Evolutionary conservation across 2,113 vertebrate species (phyloP), one percentile per base, ranked within the genome.

Genomic region (Aptenodytes forsteri): DNA sequence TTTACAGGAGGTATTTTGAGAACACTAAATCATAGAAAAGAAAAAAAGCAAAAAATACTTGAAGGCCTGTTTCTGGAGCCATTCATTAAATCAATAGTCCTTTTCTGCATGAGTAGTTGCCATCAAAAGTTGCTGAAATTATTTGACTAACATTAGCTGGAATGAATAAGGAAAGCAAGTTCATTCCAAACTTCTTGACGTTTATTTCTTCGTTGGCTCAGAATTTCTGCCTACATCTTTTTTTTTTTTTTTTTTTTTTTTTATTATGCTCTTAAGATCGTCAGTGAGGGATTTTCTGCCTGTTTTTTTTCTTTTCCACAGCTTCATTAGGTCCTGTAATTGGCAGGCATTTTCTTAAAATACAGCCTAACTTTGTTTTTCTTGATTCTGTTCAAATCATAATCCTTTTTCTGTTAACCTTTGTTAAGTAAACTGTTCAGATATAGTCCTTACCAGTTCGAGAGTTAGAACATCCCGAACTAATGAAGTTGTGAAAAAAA

Each of bases 121-220:
- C 44, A 56, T 89, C 30, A 89, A 82, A 82, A 95, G 81, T 80
- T 92, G 58, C 38, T 89, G 36, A 81, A 77, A 81, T 95, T 87
- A 55, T 64, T 96, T 92, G 55, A 75, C 34, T 64, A 58, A 70
- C 55, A 38, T 75, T 89, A 76, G 29, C 36, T 94, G 65, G 52
- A 89, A 87, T 54, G 47, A 92, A 72, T 79, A 77, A 89, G 30
- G 19, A 61, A 87, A 65, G 21, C 18, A 76, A 30, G 22, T 54
- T 82, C 17, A 27, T 78, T 92, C 55, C 47, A 70, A 86, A 83
- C 62, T 69, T 72, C 25, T 59, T 46, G 17, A 81, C 17, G 22
- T 58, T 77, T 69, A 26, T 76, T 49, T 83, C 67, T 55, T 79
- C 80, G 11, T n/a, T 93, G 73, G 21, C 23, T 88, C 44, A 84